Evolutionary conservation across 2,797 vertebrate species (phyloP), one percentile per base, ranked within the genome.

Genomic region (Spatula versicolor): DNA sequence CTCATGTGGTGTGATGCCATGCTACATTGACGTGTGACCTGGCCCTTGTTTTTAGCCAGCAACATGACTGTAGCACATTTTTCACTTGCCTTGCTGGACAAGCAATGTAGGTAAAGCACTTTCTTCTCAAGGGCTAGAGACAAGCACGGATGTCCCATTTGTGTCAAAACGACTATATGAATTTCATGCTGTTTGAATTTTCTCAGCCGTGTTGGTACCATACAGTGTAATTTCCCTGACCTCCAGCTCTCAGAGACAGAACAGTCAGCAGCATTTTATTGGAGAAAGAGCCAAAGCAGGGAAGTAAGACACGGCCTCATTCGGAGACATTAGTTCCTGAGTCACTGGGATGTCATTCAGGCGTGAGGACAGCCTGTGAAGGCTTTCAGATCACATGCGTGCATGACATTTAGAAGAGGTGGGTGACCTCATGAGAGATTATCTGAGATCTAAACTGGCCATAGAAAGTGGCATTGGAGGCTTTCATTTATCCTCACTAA

Each of bases 381-480:
- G 94, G 50, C 88, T 97, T 95, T 95, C 87, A 93, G 97, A 95
- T 98, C 97, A 98, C 97, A 98, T 97, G 97, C 86, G 13, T 96
- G 94, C 94, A 39, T 98, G 98, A 98, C 98, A 98, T 98, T 98
- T 98, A 97, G 96, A 97, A 96, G 96, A 95, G 92, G 90, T 77
- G 39, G 93, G 90, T 97, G 97, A 98, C 89, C 96, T 97, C 95
- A 90, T 48, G 56, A 75, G 95, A 97, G 96, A 98, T 97, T 97
- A 97, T 97, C 95, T 94, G 95, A 96, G 95, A 92, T 90, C 88
- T 96, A 46, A 78, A 84, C 55, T 95, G 96, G 59, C 93, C 96
- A 87, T 58, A 89, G 66, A 92, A 89, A 95, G 81, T 60, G 39
- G 62, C 83, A 79, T 91, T 96, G 96, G 88, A 95, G 93, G 90